These are phyloP conservation scores for Agrotis puta DNA, from an alignment of 2,888 invertebrate genomes.

Conservation along the genomic window DNA sequence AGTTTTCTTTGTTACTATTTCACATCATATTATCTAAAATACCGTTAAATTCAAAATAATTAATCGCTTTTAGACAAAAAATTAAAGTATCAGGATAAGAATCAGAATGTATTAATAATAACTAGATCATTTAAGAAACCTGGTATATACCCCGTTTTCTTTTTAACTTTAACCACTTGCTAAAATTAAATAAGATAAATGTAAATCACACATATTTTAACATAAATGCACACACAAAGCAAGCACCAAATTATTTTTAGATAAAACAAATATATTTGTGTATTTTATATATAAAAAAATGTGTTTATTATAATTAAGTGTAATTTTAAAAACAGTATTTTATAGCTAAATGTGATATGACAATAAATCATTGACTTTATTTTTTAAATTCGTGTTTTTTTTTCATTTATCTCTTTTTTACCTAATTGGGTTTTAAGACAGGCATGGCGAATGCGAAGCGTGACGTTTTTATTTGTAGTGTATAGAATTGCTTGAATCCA, in stretches of 20 bases:
- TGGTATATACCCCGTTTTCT: too few species aligned
- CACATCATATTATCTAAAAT: too few species aligned
- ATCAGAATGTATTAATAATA: too few species aligned
- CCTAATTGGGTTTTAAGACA: too few species aligned
- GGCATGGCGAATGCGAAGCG: too few species aligned
- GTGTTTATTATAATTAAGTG: constrained; percentile 40
- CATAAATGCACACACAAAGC: constrained; percentile 45
- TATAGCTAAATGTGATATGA: constrained; percentile 68
- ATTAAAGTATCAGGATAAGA: too few species aligned
- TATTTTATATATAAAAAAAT: constrained; percentile 11
- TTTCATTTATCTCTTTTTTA: background rate
- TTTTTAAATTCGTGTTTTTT: constrained; percentile 45
- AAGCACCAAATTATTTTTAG: constrained; percentile 61
- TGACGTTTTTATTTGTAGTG: too few species aligned
- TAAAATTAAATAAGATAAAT: constrained; percentile 1
- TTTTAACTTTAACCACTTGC: background rate
- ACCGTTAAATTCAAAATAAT: too few species aligned
- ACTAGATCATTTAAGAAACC: too few species aligned
- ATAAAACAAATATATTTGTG: constrained; percentile 25
- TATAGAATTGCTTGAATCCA: too few species aligned
- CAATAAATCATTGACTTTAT: constrained; percentile 66
- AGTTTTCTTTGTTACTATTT: too few species aligned
- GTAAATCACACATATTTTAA: constrained; percentile 12
- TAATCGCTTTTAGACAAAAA: too few species aligned
- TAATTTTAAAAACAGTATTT: constrained; percentile 60